Conservation (phyloP, 2,888 invertebrate genomes). For the Rhaphigaster nebulosa region DNA sequence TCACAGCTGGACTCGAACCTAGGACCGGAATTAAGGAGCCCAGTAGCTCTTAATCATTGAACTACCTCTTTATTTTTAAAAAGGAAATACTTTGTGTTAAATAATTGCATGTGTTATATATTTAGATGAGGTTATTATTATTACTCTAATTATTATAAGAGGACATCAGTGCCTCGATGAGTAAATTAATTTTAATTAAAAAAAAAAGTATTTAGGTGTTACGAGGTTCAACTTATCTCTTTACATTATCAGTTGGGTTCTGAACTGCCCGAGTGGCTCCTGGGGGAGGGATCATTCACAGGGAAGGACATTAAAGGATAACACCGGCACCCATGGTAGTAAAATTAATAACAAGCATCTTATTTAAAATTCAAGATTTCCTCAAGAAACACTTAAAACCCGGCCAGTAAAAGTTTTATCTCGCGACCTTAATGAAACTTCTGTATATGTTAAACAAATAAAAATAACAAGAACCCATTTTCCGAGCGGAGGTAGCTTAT, state of each 20-base stretch:
- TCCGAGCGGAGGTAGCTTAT: not conserved
- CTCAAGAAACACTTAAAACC: slow-evolving; percentile 6
- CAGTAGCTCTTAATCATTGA: no score
- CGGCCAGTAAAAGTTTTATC: slow-evolving; percentile 12
- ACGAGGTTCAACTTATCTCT: not conserved
- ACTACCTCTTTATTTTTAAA: no score
- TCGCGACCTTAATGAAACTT: not conserved
- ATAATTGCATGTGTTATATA: no score
- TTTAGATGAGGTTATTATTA: no score
- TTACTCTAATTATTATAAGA: no score
- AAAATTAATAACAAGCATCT: not conserved
- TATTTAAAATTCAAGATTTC: slow-evolving; percentile 1
- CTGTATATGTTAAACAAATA: slow-evolving; percentile 43
- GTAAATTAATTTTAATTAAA: no score
- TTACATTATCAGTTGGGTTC: not conserved
- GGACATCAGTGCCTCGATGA: no score
- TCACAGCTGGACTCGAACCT: no score
- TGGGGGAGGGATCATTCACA: not conserved
- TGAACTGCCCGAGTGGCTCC: not conserved
- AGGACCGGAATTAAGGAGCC: no score
- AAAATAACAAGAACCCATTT: not conserved
- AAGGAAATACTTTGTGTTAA: no score
- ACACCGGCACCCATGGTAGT: not conserved
- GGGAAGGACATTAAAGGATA: not conserved
- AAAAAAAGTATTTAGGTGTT: no score